phyloP scores from a whole-genome alignment of 2,113 vertebrate genomes.

The Bagarius yarrelli region DNA sequence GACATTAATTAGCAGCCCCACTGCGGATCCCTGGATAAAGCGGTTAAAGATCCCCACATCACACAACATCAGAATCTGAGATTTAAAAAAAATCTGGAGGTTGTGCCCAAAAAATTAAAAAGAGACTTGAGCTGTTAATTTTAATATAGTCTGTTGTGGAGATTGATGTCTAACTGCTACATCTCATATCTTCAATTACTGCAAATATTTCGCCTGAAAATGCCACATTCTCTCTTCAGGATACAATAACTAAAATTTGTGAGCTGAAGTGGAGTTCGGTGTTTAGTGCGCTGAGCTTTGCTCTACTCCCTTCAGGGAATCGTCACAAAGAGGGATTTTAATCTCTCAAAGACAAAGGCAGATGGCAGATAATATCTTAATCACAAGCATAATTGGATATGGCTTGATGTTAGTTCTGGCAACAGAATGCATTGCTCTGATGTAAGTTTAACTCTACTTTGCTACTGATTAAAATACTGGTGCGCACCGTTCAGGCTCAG shows the following conservation, averaged over 20 bases:
- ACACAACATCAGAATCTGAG: background rate
- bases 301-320: constrained; percentile 22
- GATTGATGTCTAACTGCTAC: constrained; percentile 1
- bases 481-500: background rate
- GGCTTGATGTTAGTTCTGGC: constrained; percentile 17
- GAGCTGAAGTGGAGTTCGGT: background rate
- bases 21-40: too few species aligned
- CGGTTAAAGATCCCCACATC: background rate
- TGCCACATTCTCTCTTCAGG: constrained; percentile 12
- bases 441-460: constrained; percentile 27
- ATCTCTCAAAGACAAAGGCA: constrained; percentile 43
- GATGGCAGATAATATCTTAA: constrained; percentile 50
- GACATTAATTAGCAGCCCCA: too few species aligned
- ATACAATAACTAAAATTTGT: constrained; percentile 14
- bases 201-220: constrained; percentile 5
- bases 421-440: constrained; percentile 2
- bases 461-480: constrained; percentile 16
- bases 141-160: constrained; percentile 10
- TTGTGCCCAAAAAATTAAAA: background rate
- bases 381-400: constrained; percentile 42
- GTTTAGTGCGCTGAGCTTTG: constrained; percentile 17
- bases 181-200: constrained; percentile 14
- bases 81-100: background rate
- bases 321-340: constrained; percentile 30
- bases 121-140: background rate